Evolutionary conservation across 2,113 vertebrate species (phyloP).

Genomic region (Fregetta grallaria): DNA sequence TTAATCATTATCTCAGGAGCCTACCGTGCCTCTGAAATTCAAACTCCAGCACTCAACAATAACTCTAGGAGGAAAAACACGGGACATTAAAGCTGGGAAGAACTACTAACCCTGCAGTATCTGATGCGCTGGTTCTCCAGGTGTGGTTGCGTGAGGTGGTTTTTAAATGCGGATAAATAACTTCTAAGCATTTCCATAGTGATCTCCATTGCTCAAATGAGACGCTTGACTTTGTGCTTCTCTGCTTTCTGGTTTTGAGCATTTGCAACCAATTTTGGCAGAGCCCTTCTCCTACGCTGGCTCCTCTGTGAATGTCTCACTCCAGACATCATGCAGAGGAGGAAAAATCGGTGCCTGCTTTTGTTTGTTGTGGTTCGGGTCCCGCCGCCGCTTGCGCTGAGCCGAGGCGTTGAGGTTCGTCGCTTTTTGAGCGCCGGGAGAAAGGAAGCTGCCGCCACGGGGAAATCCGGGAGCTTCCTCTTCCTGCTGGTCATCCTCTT

Average conservation of each 20-base stretch:
- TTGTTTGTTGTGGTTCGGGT: background rate
- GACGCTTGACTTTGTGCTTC: background rate
- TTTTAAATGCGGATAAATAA: background rate
- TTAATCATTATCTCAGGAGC: background rate
- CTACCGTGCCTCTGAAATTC: background rate
- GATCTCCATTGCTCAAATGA: background rate
- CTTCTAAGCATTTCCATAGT: background rate
- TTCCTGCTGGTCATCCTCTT: constrained; percentile 42
- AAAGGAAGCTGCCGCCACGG: background rate
- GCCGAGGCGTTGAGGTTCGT: background rate
- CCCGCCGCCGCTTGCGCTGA: fast-evolving
- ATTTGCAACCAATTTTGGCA: background rate
- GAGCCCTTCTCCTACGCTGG: background rate
- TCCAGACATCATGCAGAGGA: background rate
- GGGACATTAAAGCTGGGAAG: background rate
- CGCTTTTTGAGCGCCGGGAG: background rate
- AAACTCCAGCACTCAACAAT: background rate
- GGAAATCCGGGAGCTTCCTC: constrained; percentile 40
- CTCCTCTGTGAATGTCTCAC: background rate
- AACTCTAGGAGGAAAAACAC: background rate
- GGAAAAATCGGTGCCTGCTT: background rate
- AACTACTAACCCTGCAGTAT: fast-evolving
- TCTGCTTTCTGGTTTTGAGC: background rate
- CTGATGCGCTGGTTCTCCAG: background rate
- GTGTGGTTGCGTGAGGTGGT: background rate